These are phyloP conservation scores for Lepus townsendii DNA, from an alignment of 2,797 vertebrate species.

Conservation along the genomic window DNA sequence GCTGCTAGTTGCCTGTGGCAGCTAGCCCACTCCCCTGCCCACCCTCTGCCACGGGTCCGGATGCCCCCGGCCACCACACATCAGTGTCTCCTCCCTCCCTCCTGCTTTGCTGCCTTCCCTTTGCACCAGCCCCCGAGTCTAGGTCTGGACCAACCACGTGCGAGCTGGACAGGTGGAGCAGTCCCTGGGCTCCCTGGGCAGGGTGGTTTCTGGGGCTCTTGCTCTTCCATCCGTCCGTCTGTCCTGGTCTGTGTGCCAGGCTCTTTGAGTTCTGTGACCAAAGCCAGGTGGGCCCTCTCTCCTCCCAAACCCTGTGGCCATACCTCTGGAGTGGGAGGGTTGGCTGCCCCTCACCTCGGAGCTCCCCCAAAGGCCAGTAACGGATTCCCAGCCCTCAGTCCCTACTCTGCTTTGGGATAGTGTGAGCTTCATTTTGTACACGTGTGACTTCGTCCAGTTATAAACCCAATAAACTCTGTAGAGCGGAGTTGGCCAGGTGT, in stretches of 20 bases:
- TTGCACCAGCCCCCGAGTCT: slow-evolving; percentile 84
- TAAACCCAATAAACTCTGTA: slow-evolving; percentile 93
- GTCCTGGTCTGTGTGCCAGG: slow-evolving; percentile 68
- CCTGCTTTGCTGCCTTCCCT: slow-evolving; percentile 84
- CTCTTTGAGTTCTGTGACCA: slow-evolving; percentile 81
- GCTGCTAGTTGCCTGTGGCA: slow-evolving; percentile 92
- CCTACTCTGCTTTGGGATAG: slow-evolving; percentile 89
- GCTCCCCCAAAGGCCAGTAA: slow-evolving; percentile 79
- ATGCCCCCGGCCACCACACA: slow-evolving; percentile 70
- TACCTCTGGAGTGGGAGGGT: slow-evolving; percentile 83
- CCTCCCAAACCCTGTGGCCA: slow-evolving; percentile 79
- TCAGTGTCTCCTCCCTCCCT: slow-evolving; percentile 79
- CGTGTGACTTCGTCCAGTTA: slow-evolving; percentile 93
- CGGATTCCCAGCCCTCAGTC: slow-evolving; percentile 75
- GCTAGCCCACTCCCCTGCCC: slow-evolving; percentile 58
- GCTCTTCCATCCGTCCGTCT: slow-evolving; percentile 58
- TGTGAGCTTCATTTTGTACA: slow-evolving; percentile 93
- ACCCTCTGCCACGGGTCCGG: slow-evolving; percentile 46
- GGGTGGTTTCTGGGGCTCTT: slow-evolving; percentile 76
- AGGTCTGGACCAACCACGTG: slow-evolving; percentile 81
- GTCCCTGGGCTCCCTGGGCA: slow-evolving; percentile 68
- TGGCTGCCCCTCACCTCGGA: slow-evolving; percentile 72
- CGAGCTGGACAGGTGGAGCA: slow-evolving; percentile 43
- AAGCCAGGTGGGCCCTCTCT: slow-evolving; percentile 78
- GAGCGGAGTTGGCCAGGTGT: slow-evolving; percentile 79